Base-by-base conservation (phyloP, 2,113 vertebrate species). In the Fregata magnificens region DNA sequence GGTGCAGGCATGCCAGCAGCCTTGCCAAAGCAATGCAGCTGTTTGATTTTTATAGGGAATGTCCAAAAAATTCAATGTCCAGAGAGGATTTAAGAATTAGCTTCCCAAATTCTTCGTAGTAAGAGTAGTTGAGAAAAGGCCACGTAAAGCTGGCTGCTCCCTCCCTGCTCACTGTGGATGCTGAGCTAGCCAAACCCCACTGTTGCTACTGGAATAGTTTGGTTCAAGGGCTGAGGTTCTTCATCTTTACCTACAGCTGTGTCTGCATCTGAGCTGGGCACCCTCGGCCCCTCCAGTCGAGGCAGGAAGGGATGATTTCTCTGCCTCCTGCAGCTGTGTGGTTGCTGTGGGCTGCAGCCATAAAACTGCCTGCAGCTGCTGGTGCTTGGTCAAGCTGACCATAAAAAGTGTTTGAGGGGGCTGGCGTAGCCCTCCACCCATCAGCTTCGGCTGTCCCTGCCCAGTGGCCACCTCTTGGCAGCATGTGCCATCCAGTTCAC, bases 401-500 rank as follows among this genome's bases (percentile, higher is more conserved):
- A 25, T 26, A 22, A 13, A 32, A 78, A 50, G 20, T 8, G 5
- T 15, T 55, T 47, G 7, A 49, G 44, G n/a, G 44, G 69, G 13
- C 25, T 5, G 9, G 6, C 5, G 11, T 17, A 44, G 52, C 36
- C 55, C 45, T 34, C 61, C 16, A 14, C 32, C 45, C 40, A 3
- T 5, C 0, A 0, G 21, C 74, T 82, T 45, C 7, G 20, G 63
- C 63, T 77, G 62, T 15, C 26, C 10, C 16, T 12, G 49, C 38
- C 34, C 0, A 0, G 29, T 20, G 49, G 56, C 22, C 6, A 2
- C 34, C 32, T 31, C 74, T 70, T 4, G 21, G 49, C 70, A 69
- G 53, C 24, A 31, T 1, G 0, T 66, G 34, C 20, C 1, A 4
- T 28, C 34, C 7, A 3, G 16, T 45, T 67, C 50, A 38, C 20